phyloP scores from a whole-genome alignment of 2,113 vertebrate species.

The Colaptes auratus region DNA sequence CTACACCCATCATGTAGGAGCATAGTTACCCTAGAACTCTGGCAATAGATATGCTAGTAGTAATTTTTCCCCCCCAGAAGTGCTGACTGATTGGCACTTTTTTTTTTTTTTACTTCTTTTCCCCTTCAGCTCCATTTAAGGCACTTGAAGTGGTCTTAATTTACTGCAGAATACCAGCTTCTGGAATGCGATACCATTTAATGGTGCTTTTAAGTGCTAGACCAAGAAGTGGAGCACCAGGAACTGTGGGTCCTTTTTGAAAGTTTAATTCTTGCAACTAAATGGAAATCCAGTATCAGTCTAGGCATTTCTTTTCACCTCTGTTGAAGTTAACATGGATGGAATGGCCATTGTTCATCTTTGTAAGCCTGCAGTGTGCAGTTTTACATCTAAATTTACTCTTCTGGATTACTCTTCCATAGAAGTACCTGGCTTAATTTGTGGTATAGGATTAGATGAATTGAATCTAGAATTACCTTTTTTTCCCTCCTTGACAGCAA shows the following conservation, averaged over 20 bases:
- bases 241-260: background rate
- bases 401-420: background rate
- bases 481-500: background rate
- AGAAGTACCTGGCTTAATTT: background rate
- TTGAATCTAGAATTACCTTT: background rate
- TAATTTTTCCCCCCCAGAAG: background rate
- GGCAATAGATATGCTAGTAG: background rate
- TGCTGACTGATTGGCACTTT: background rate
- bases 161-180: background rate
- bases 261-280: background rate
- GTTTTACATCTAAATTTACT: background rate
- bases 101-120: too few relatives aligned
- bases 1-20: background rate
- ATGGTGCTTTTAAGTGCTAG: background rate
- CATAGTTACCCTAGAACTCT: background rate
- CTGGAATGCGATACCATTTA: background rate
- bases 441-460: background rate
- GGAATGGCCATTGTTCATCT: background rate
- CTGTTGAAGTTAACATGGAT: background rate
- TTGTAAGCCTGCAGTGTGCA: background rate
- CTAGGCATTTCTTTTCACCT: background rate
- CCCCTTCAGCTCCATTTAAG: background rate
- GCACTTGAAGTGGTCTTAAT: background rate
- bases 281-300: background rate
- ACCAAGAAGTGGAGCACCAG: background rate